Evolutionary conservation across 1,140 invertebrate species (phyloP).

Genomic region (Macrobrachium nipponense): DNA sequence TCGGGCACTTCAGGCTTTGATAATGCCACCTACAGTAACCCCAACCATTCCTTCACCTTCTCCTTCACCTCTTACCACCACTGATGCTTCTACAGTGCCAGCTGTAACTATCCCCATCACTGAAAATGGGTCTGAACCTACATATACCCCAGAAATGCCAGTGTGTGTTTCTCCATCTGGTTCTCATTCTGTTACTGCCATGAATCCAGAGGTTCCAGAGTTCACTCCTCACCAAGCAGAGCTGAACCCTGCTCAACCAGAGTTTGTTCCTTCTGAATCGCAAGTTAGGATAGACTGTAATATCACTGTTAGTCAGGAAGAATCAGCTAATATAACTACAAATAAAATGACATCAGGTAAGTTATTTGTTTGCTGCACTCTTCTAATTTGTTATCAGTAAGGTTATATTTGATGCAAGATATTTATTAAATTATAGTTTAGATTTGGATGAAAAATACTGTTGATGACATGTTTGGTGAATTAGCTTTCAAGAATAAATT

Average conservation of each 20-base stretch:
- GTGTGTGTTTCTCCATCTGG: not conserved
- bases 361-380: too few species aligned
- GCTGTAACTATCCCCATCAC: not conserved
- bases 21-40: slow-evolving; percentile 18
- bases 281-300: not conserved
- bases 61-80: not conserved
- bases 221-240: slow-evolving; percentile 34
- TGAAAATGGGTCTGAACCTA: too few species aligned
- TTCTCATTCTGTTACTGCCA: slow-evolving; percentile 8
- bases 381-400: too few species aligned
- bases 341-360: too few species aligned
- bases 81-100: not conserved
- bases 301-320: too few species aligned
- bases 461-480: too few species aligned
- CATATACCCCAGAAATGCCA: not conserved
- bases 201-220: slow-evolving; percentile 57
- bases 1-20: slow-evolving; percentile 52
- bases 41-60: not conserved
- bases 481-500: too few species aligned
- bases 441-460: too few species aligned
- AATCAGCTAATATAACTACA: too few species aligned
- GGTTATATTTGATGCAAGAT: too few species aligned
- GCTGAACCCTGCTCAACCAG: slow-evolving; percentile 42
- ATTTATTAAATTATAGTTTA: too few species aligned
- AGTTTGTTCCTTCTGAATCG: slow-evolving; percentile 34